These are phyloP conservation scores for Agapornis roseicollis DNA, from an alignment of 2,113 vertebrate species.

Conservation along the genomic window DNA sequence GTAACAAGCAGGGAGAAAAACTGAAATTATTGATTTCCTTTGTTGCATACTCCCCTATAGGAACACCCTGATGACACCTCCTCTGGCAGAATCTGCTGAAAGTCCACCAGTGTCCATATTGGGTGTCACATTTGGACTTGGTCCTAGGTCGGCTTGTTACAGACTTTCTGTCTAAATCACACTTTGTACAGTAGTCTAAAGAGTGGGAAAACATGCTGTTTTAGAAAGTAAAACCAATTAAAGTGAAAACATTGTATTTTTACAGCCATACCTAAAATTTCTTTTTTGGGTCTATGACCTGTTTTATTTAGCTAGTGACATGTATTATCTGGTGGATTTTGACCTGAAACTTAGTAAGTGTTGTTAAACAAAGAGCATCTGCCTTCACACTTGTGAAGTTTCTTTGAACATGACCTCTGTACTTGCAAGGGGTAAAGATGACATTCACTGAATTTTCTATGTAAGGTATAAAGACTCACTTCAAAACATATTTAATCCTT, in stretches of 20 bases:
- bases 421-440: not conserved
- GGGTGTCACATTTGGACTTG: not conserved
- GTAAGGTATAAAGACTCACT: not conserved
- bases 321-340: not conserved
- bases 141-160: not conserved
- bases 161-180: not conserved
- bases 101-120: not conserved
- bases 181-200: not conserved
- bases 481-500: constrained; percentile 16
- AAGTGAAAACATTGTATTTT: not conserved
- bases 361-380: not conserved
- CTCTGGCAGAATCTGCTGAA: not conserved
- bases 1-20: not conserved
- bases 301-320: not conserved
- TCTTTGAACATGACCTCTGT: constrained; percentile 9
- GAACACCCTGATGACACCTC: not conserved
- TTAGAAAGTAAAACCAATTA: not conserved
- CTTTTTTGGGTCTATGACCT: not conserved
- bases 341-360: not conserved
- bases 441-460: not conserved
- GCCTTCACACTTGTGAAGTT: not conserved
- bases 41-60: not conserved
- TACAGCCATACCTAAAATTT: not conserved
- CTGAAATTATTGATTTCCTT: constrained; percentile 33
- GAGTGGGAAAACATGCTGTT: not conserved